Base-by-base conservation (phyloP, 2,888 invertebrate species). In the Pecten maximus region DNA sequence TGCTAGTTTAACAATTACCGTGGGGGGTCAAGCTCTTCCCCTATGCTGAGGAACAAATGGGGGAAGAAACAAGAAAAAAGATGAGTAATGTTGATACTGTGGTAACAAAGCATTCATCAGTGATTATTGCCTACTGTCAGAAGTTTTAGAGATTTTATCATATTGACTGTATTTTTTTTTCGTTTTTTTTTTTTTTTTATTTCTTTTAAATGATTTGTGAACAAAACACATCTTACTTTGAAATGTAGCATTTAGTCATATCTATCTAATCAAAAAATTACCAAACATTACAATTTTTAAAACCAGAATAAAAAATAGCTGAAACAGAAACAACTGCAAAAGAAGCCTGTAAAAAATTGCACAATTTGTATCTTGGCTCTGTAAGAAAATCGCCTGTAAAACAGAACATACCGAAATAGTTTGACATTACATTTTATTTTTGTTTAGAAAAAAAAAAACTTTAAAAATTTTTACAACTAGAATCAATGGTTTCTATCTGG, bases 1-100 rank as follows among this genome's bases (percentile, higher is more conserved):
- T 90, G 90, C 86, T 90, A 90, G 48, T 74, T 74, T 86, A 88
- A 91, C 89, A 90, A 87, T 92, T 89, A 92, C 91, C 91, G 90
- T 90, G 88, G 90, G 89, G 90, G 90, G 88, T 96, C 97, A 97
- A 96, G 97, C 97, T 96, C 96, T 96, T 96, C 96, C 97, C 97
- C 97, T 97, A 97, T 95, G 97, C 97, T 97, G 97, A 96, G 95
- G 97, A 97, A 95, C 96, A 97, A 96, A 97, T 96, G 88, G 96
- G 96, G 97, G 97, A 96, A 96, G 96, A 96, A 97, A 96, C 95
- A 94, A 96, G 96, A 96, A 96, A 96, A 96, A 95, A 96, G 95
- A 93, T 92, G 89, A 92, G 91, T 94, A 94, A 92, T 92, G 92
- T 91, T 89, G 91, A 90, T 91, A 93, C 90, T n/a, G 23, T 39